Percentiles rank a stretch among this genome's conserved stretches.
These are phyloP conservation scores for Deilephila porcellus DNA, from an alignment of 2,888 invertebrate genomes.

Conservation along the genomic window DNA sequence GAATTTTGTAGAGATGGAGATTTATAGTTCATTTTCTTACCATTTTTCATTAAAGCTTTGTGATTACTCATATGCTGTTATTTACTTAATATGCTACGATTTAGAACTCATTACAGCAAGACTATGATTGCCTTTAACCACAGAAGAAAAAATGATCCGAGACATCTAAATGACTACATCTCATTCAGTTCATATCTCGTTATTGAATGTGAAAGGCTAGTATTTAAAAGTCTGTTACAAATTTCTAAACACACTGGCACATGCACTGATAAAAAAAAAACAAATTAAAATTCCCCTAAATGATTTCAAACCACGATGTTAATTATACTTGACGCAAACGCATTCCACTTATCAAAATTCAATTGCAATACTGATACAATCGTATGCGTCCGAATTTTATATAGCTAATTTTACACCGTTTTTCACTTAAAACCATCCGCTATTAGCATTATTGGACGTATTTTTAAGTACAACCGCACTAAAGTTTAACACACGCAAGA, in stretches of 20 bases:
- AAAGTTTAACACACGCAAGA: not conserved
- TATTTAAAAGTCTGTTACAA: too few species aligned
- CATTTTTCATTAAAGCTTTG: too few species aligned
- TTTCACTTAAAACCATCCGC: constrained; percentile 25
- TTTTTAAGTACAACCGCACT: constrained; percentile 14
- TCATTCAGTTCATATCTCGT: too few species aligned
- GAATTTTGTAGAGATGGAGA: too few species aligned
- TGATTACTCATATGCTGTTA: too few species aligned
- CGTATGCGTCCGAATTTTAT: constrained; percentile 21
- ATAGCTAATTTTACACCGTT: constrained; percentile 27
- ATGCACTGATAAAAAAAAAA: not conserved
- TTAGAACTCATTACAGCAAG: not conserved
- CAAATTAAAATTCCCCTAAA: not conserved
- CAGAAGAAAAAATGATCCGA: too few species aligned
- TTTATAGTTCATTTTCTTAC: too few species aligned
- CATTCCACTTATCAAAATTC: constrained; percentile 29
- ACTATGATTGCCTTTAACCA: too few species aligned
- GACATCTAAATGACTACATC: too few species aligned
- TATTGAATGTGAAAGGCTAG: too few species aligned
- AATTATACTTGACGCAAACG: not conserved
- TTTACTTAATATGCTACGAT: too few species aligned
- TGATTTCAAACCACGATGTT: not conserved
- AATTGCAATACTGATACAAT: constrained; percentile 28
- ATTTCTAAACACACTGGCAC: too few species aligned
- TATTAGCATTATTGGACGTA: constrained; percentile 15